Base-by-base conservation (phyloP, 1,140 invertebrate species). In the Centruroides sculpturatus region DNA sequence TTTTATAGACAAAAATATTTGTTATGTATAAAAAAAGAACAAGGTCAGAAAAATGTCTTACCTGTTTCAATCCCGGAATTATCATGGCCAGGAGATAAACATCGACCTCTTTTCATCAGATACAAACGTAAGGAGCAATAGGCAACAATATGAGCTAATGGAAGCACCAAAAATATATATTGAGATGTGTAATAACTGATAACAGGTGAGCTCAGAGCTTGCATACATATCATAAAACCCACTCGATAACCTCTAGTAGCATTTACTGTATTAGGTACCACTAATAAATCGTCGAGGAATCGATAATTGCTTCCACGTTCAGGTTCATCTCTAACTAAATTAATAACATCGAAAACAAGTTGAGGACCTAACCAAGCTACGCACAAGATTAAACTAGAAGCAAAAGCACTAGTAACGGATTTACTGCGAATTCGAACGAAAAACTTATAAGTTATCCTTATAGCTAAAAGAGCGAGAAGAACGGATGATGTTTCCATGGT, bases 181-280 rank as follows among this genome's bases (percentile, higher is more conserved):
- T 68, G 67, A 63, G 64, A 66, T 35, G 60, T 56, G 11, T 66
- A 63, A 35, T 65, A 65, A 59, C 61, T 63, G 3, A 68, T 54
- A 6, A 65, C 59, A 3, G 57, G 57, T 2, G 56, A 56, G 36
- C 58, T 62, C 5, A 68, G 51, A 23, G 56, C 47, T 35, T 66
- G 63, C 56, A 68, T 62, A 55, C 67, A 68, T 11, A 68, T 59
- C 60, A 68, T 64, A 50, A 68, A 64, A 11, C 67, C 67, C 6
- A 64, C 63, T 23, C 59, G 55, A 49, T 64, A 64, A 7, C 63
- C 63, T 8, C 59, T 56, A 8, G 63, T 58, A 3, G 59, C 36
- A 41, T 64, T 64, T 7, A 35, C 36, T 6, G 57, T 59, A 5
- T 50, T 36, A 13, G 56, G 63, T 11, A 59, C 48, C 9, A 61